These are phyloP conservation scores for Deilephila porcellus DNA, from an alignment of 2,888 invertebrate species.

Conservation along the genomic window DNA sequence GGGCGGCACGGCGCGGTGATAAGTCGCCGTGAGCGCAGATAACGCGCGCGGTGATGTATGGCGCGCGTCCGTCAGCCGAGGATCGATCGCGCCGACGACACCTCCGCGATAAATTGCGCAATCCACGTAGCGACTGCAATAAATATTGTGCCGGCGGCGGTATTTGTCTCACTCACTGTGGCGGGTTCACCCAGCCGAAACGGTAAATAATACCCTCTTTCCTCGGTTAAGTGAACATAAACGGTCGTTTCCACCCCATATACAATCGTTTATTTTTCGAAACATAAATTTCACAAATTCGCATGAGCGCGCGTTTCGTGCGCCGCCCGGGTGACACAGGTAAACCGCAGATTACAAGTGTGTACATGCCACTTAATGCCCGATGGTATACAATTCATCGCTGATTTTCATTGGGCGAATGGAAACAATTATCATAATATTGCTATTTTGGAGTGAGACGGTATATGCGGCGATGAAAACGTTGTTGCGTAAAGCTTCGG, in stretches of 20 bases:
- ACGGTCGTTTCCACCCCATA: conserved; percentile 85
- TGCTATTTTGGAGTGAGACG: conserved; percentile 31
- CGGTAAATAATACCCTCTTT: conserved; percentile 85
- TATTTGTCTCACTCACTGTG: conserved; percentile 84
- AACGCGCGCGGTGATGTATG: conserved; percentile 80
- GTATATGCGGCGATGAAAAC: conserved; percentile 29
- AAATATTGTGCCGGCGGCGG: conserved; percentile 79
- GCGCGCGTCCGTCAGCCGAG: conserved; percentile 75
- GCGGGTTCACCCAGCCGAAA: conserved; percentile 83
- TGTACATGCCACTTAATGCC: conserved; percentile 10
- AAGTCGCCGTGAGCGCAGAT: conserved; percentile 82
- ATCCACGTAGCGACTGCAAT: conserved; percentile 83
- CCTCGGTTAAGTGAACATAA: conserved; percentile 85
- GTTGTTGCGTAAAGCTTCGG: conserved; percentile 44
- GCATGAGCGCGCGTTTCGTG: conserved; percentile 59
- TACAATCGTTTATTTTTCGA: conserved; percentile 84
- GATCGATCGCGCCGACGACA: conserved; percentile 82
- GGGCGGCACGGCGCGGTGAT: conserved; percentile 58
- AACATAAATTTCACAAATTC: conserved; percentile 82
- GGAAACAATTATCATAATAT: conserved; percentile 26
- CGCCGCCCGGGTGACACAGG: conserved; percentile 55
- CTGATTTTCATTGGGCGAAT: conserved; percentile 1
- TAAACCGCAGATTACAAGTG: conserved; percentile 47
- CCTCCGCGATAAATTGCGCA: conserved; percentile 83
- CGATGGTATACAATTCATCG: conserved; percentile 36